phyloP scores from a whole-genome alignment of 2,113 vertebrate genomes.

The Gavialis gangeticus region DNA sequence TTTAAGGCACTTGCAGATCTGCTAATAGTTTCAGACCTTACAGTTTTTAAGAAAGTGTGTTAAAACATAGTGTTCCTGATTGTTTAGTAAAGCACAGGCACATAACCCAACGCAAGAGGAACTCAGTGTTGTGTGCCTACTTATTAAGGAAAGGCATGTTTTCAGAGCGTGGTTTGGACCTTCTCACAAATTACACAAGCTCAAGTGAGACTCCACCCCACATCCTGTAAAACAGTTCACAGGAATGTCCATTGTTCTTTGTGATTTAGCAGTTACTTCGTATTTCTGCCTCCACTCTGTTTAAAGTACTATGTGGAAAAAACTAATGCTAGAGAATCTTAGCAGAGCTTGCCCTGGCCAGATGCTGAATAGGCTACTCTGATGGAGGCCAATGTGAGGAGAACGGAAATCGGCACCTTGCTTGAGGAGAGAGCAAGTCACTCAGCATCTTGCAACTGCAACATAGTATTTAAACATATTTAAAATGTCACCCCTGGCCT shows the following conservation, averaged over 20 bases:
- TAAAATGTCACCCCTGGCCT: background rate
- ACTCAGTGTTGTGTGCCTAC: background rate
- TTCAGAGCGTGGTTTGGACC: slow-evolving; percentile 57
- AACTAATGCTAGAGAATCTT: background rate
- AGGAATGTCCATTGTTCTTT: slow-evolving; percentile 66
- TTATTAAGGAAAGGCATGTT: slow-evolving; percentile 48
- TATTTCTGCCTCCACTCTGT: slow-evolving; percentile 17
- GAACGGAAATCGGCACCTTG: background rate
- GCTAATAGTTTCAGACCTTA: background rate
- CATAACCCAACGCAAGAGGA: background rate
- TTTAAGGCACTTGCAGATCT: background rate
- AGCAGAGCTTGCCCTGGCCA: slow-evolving; percentile 21
- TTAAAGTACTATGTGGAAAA: slow-evolving; percentile 39
- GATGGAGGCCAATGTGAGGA: background rate
- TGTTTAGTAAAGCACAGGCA: background rate
- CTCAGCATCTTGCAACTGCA: background rate
- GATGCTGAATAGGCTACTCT: background rate
- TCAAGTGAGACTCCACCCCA: slow-evolving; percentile 54
- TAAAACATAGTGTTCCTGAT: background rate
- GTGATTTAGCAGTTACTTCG: slow-evolving; percentile 37
- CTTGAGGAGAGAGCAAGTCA: background rate
- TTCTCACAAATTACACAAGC: slow-evolving; percentile 61
- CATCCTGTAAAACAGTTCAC: slow-evolving; percentile 66
- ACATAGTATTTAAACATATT: background rate
- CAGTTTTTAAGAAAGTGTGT: background rate